Evolutionary conservation across 2,888 invertebrate genomes (phyloP), one percentile per base, ranked within the genome.

Genomic region (Melanchra persicariae): DNA sequence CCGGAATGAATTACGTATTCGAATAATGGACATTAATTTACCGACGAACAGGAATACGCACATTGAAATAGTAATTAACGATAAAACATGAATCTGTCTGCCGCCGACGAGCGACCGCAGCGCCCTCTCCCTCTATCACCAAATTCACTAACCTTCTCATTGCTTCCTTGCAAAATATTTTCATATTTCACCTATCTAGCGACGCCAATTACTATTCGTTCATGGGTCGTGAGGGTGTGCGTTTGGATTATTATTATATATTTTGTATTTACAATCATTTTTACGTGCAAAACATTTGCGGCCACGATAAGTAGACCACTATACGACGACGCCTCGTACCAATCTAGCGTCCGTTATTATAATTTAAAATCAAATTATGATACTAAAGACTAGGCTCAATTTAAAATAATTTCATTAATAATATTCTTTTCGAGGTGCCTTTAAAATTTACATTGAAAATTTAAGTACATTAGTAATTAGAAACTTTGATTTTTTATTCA

Each of bases 81-180:
- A 89, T 88, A 90, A n/a, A 89, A 82, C 88, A 85, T 86, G 88
- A 87, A 81, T 88, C 86, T 75, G 78, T 64, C 63, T 82, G 78
- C 82, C 79, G 79, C 81, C 81, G 84, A 75, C 77, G 69, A 59
- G 79, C 86, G 80, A 68, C 79, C 85, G 87, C 87, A 83, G 86
- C 90, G 88, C 89, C 89, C 87, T 87, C 87, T 85, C 83, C 85
- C 87, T 61, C 89, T 92, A 91, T 89, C 90, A 91, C 93, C 93
- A 86, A 93, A 94, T 93, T 94, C 95, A 95, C 95, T 95, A 95
- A 96, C 95, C 95, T 96, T 95, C 93, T 92, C 93, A 92, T 93
- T 92, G 94, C 93, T 92, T 92, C 86, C 91, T 85, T 86, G 91
- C 93, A 91, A 90, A 88, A 85, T 88, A 89, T 87, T 89, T 86